Percentiles rank a stretch among this genome's conserved stretches.
Conservation (phyloP, 1,140 invertebrate genomes). For the Xylocopa sonorina region DNA sequence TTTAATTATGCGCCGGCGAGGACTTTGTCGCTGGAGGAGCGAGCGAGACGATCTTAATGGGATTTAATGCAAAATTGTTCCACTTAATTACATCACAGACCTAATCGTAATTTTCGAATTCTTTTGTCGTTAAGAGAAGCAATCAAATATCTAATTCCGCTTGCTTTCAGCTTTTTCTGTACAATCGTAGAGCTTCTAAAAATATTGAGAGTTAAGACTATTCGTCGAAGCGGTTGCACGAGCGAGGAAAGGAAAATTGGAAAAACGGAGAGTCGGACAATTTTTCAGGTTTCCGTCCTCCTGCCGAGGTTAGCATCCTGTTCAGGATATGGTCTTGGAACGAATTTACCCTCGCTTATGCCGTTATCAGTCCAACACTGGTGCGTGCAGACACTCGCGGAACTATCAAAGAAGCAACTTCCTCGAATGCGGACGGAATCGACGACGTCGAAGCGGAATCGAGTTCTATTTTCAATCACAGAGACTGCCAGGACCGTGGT, state of each 20-base stretch:
- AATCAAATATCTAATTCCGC: too few species aligned
- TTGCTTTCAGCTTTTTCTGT: background rate
- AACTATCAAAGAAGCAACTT: constrained; percentile 79
- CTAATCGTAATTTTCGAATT: too few species aligned
- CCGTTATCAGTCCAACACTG: constrained; percentile 64
- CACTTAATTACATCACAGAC: too few species aligned
- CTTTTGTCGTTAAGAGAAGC: too few species aligned
- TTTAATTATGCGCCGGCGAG: background rate
- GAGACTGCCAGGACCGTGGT: constrained; percentile 68
- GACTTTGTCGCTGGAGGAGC: too few species aligned
- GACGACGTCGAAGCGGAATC: constrained; percentile 75
- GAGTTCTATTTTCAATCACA: constrained; percentile 79
- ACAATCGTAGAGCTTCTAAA: too few species aligned
- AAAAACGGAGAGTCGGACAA: constrained; percentile 22
- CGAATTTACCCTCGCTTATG: constrained; percentile 63
- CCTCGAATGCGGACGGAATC: constrained; percentile 66
- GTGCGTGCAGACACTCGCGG: constrained; percentile 64
- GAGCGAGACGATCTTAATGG: background rate
- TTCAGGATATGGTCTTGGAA: constrained; percentile 70
- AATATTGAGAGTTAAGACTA: background rate
- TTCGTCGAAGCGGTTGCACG: background rate
- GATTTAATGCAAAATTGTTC: background rate
- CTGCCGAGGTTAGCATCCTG: constrained; percentile 32
- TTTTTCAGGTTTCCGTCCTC: constrained; percentile 59
- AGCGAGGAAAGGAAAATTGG: background rate